Conservation (phyloP, 2,113 vertebrate genomes). For the Gorsachius goisagi region DNA sequence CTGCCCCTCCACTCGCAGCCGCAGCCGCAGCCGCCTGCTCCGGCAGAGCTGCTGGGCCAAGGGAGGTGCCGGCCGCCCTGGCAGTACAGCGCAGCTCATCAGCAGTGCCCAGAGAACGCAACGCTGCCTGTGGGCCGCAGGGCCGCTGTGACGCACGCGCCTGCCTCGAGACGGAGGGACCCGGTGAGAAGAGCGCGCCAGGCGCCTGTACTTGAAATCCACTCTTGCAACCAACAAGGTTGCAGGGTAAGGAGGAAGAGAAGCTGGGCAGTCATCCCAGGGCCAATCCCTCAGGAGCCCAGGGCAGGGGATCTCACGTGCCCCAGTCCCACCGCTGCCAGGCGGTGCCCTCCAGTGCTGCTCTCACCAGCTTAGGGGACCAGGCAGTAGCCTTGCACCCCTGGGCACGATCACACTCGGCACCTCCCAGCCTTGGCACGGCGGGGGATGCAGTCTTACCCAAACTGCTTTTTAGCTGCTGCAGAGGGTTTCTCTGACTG, state of each 20-base stretch:
- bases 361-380: not conserved
- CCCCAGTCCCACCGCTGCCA: not conserved
- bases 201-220: not conserved
- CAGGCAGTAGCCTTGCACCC: too few relatives aligned
- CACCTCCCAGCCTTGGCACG: not conserved
- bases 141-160: too few relatives aligned
- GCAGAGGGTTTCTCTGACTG: not conserved
- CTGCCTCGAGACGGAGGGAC: not conserved
- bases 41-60: accelerated
- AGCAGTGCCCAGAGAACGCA: not conserved
- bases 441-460: accelerated
- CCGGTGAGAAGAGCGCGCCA: not conserved
- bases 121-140: not conserved
- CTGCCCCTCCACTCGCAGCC: not conserved
- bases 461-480: not conserved
- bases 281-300: not conserved
- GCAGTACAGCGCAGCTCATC: too few relatives aligned
- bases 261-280: not conserved
- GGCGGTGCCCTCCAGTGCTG: not conserved
- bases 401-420: accelerated
- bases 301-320: not conserved
- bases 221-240: not conserved
- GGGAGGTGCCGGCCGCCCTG: accelerated
- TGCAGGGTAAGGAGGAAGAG: not conserved
- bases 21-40: not conserved